A percentile compares a stretch with the other conserved stretches of the same genome.
Evolutionary conservation across 2,888 invertebrate genomes (phyloP).

Genomic region (Ichneumoninae sp.): DNA sequence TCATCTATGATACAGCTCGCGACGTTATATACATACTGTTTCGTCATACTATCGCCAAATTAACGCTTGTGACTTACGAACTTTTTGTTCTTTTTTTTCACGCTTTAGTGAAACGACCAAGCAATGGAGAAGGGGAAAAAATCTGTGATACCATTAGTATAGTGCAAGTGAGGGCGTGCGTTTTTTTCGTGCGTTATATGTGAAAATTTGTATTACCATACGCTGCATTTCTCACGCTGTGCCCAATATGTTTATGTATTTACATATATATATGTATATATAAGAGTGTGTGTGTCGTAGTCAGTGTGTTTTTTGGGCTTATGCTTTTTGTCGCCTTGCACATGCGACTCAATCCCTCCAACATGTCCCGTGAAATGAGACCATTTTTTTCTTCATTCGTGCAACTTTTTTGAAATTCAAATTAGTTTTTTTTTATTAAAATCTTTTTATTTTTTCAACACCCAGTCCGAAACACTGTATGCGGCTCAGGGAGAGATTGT

Average conservation of each 20-base stretch:
- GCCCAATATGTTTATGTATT: constrained; percentile 39
- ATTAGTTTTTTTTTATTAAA: background rate
- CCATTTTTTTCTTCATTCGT: background rate
- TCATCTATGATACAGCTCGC: constrained; percentile 28
- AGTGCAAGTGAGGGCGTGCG: constrained; percentile 52
- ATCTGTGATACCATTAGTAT: constrained; percentile 38
- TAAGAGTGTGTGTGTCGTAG: constrained; percentile 29
- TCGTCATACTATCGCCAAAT: constrained; percentile 44
- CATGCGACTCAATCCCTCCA: constrained; percentile 20
- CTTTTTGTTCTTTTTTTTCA: constrained; percentile 13
- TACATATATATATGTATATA: constrained; percentile 25
- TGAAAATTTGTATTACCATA: constrained; percentile 38
- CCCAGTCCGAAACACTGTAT: background rate
- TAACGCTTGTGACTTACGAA: constrained; percentile 51
- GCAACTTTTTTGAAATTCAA: background rate
- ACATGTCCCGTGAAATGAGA: constrained; percentile 13
- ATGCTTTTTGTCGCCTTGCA: constrained; percentile 57
- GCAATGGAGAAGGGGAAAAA: constrained; percentile 48
- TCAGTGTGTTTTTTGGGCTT: constrained; percentile 54
- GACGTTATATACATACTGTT: constrained; percentile 37
- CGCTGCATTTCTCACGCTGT: constrained; percentile 48
- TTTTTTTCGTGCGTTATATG: constrained; percentile 58
- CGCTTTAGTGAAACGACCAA: constrained; percentile 44
- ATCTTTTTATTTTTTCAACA: background rate
- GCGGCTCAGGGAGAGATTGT: background rate